Evolutionary conservation across 2,797 vertebrate species (phyloP).

Genomic region (Eospalax fontanierii): DNA sequence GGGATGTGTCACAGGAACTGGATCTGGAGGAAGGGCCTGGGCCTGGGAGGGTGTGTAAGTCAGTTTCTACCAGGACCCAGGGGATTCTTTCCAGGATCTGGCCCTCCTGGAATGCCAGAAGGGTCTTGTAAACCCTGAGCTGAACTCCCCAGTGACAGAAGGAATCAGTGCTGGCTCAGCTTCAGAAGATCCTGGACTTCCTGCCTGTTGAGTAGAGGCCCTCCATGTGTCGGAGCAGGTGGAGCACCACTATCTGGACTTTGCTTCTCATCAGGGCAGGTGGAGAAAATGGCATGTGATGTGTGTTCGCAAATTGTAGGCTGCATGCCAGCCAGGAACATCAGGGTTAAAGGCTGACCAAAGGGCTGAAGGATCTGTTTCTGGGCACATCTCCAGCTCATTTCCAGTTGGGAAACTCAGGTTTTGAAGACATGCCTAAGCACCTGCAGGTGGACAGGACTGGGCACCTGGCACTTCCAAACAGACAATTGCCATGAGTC

Average conservation of each 20-base stretch:
- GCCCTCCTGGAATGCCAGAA: background rate
- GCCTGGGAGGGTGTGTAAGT: background rate
- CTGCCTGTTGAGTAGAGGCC: background rate
- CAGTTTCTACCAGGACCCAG: background rate
- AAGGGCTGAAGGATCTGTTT: background rate
- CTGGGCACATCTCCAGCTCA: background rate
- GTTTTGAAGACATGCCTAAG: background rate
- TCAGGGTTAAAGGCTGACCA: background rate
- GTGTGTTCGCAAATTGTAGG: rapidly evolving
- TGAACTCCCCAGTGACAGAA: background rate
- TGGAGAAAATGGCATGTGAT: background rate
- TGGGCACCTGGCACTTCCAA: background rate
- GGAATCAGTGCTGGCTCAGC: background rate
- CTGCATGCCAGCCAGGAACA: background rate
- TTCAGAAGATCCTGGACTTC: background rate
- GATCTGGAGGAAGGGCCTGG: background rate
- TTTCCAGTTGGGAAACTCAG: background rate
- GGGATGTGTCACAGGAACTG: background rate
- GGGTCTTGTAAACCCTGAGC: background rate
- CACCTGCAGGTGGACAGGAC: background rate
- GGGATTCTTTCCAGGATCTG: background rate
- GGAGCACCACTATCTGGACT: background rate
- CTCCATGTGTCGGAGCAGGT: background rate
- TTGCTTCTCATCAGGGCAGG: background rate
- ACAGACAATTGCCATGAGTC: background rate